These are phyloP conservation scores for Campoplex capitator DNA, from an alignment of 2,888 invertebrate species.

Conservation along the genomic window DNA sequence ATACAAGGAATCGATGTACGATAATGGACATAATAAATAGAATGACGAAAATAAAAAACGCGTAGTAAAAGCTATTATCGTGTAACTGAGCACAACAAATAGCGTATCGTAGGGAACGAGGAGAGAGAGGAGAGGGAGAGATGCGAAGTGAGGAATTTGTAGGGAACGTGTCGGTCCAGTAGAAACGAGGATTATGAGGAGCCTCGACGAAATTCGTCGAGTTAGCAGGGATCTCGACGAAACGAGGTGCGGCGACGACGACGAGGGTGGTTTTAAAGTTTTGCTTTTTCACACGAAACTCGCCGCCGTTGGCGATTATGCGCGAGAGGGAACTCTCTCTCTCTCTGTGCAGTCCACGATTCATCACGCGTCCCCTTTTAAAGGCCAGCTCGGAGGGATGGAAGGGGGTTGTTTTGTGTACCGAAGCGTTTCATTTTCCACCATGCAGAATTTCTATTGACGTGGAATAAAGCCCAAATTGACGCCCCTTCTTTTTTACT, in stretches of 20 bases:
- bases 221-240: slow-evolving; percentile 5
- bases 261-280: slow-evolving; percentile 28
- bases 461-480: neutral
- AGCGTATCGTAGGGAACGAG: too few relatives aligned
- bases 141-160: slow-evolving; percentile 70
- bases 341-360: slow-evolving; percentile 26
- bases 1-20: too few relatives aligned
- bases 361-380: slow-evolving; percentile 21
- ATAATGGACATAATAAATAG: too few relatives aligned
- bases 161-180: slow-evolving; percentile 68
- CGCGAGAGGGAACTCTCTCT: neutral
- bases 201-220: slow-evolving; percentile 25
- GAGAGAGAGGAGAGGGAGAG: slow-evolving; percentile 61
- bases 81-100: too few relatives aligned
- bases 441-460: slow-evolving; percentile 2
- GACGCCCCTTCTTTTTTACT: neutral
- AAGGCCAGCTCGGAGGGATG: neutral
- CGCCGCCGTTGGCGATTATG: slow-evolving; percentile 17
- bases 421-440: neutral
- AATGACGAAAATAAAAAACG: too few relatives aligned
- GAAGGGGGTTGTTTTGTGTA: slow-evolving; percentile 3
- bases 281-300: slow-evolving; percentile 49
- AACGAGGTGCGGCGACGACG: slow-evolving; percentile 31
- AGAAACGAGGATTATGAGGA: slow-evolving; percentile 66
- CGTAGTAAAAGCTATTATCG: too few relatives aligned